phyloP scores from a whole-genome alignment of 2,888 invertebrate species.

The Serripes groenlandicus region DNA sequence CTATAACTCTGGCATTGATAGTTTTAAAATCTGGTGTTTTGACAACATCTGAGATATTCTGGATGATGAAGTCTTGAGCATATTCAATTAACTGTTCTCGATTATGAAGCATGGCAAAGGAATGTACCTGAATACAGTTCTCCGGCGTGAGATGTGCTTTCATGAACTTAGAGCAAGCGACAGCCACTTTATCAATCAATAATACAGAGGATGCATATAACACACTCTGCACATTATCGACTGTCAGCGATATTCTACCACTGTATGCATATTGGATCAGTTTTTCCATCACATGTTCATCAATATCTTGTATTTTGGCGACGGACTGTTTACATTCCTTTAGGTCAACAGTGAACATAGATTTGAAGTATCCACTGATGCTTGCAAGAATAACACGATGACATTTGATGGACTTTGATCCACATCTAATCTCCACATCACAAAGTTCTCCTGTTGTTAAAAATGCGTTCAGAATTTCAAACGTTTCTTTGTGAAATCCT shows the following conservation, averaged over 20 bases:
- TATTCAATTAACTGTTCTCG: slow-evolving; percentile 82
- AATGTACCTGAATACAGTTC: slow-evolving; percentile 87
- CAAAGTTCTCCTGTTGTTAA: slow-evolving; percentile 82
- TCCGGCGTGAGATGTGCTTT: slow-evolving; percentile 85
- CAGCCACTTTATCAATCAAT: slow-evolving; percentile 86
- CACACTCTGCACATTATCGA: slow-evolving; percentile 87
- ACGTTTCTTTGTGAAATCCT: slow-evolving; percentile 70
- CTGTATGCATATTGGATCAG: slow-evolving; percentile 87
- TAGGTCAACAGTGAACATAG: slow-evolving; percentile 87
- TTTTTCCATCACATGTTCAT: slow-evolving; percentile 83
- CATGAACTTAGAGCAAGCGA: slow-evolving; percentile 87
- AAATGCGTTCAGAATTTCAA: slow-evolving; percentile 79
- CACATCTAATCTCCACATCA: slow-evolving; percentile 84
- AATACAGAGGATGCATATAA: slow-evolving; percentile 87
- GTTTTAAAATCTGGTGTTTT: slow-evolving; percentile 83
- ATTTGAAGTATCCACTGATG: slow-evolving; percentile 87
- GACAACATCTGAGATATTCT: slow-evolving; percentile 83
- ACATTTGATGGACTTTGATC: slow-evolving; percentile 81
- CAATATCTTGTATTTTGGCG: slow-evolving; percentile 85
- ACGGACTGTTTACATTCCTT: slow-evolving; percentile 82
- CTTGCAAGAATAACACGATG: slow-evolving; percentile 87
- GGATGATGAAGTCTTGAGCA: slow-evolving; percentile 83
- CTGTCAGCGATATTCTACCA: slow-evolving; percentile 84
- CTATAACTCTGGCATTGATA: slow-evolving; percentile 80
- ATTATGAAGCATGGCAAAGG: slow-evolving; percentile 87